These are phyloP conservation scores for Muntiacus muntjak DNA, from an alignment of 2,113 vertebrate species.

Conservation along the genomic window DNA sequence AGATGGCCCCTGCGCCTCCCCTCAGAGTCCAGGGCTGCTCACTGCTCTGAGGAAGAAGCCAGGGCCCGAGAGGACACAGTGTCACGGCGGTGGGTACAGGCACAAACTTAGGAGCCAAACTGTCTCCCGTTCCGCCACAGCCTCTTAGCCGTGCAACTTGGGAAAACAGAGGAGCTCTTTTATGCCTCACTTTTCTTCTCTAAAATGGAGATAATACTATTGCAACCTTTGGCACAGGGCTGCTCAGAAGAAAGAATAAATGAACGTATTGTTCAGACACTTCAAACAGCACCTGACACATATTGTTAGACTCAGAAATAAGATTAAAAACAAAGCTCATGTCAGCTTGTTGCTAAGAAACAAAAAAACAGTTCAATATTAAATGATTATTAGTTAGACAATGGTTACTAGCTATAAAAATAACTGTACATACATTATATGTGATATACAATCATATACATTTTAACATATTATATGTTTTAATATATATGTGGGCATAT, in stretches of 20 bases:
- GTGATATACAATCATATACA: background rate
- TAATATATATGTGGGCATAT: background rate
- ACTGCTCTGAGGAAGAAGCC: background rate
- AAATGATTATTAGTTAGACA: background rate
- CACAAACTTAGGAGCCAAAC: background rate
- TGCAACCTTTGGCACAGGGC: background rate
- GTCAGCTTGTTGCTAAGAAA: background rate
- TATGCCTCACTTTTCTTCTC: background rate
- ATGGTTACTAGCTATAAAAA: background rate
- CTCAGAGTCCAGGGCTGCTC: background rate
- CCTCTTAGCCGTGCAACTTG: background rate
- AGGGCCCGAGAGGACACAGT: background rate
- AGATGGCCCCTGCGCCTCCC: background rate
- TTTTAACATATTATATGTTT: background rate
- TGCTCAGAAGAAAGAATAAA: background rate
- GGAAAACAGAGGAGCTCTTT: background rate
- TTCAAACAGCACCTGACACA: background rate
- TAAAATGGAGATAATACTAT: background rate
- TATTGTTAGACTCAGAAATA: background rate
- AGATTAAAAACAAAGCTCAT: background rate
- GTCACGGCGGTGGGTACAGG: fast-evolving
- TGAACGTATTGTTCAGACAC: background rate
- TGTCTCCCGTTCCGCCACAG: background rate
- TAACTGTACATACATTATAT: background rate
- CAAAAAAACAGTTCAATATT: background rate